A percentile compares a stretch with the other conserved stretches of the same genome.
Evolutionary conservation across 2,113 vertebrate genomes (phyloP).

Genomic region (Channa argus): DNA sequence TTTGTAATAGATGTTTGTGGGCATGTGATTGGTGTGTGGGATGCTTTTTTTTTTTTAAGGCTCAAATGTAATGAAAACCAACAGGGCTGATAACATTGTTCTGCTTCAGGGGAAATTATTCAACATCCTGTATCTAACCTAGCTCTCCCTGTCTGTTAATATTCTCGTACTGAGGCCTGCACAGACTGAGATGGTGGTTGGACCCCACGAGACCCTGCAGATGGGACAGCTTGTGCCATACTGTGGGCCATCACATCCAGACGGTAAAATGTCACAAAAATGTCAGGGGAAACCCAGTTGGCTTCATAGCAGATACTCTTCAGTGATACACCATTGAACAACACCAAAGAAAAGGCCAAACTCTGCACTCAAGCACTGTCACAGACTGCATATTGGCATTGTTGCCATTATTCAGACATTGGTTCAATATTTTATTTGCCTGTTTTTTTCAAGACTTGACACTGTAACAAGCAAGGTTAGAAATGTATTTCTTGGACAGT

Average conservation of each 20-base stretch:
- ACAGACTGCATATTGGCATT: slow-evolving; percentile 43
- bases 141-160: slow-evolving; percentile 37
- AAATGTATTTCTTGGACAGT: slow-evolving; percentile 23
- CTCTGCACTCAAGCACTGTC: slow-evolving; percentile 39
- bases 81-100: slow-evolving; percentile 26
- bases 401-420: slow-evolving; percentile 34
- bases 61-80: slow-evolving; percentile 38
- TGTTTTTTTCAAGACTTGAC: slow-evolving; percentile 19
- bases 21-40: not conserved
- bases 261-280: slow-evolving; percentile 78
- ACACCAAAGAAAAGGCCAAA: slow-evolving; percentile 70
- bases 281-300: slow-evolving; percentile 71
- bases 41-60: not conserved
- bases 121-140: slow-evolving; percentile 22
- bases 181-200: slow-evolving; percentile 41
- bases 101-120: slow-evolving; percentile 16
- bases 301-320: slow-evolving; percentile 54
- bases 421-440: slow-evolving; percentile 43
- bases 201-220: slow-evolving; percentile 62
- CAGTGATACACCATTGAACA: slow-evolving; percentile 62
- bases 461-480: slow-evolving; percentile 15
- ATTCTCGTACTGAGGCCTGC: slow-evolving; percentile 34
- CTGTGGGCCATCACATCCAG: slow-evolving; percentile 67
- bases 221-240: slow-evolving; percentile 70
- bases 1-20: not conserved